Evolutionary conservation across 2,797 vertebrate genomes (phyloP).

Genomic region (Macrochelys suwanniensis): DNA sequence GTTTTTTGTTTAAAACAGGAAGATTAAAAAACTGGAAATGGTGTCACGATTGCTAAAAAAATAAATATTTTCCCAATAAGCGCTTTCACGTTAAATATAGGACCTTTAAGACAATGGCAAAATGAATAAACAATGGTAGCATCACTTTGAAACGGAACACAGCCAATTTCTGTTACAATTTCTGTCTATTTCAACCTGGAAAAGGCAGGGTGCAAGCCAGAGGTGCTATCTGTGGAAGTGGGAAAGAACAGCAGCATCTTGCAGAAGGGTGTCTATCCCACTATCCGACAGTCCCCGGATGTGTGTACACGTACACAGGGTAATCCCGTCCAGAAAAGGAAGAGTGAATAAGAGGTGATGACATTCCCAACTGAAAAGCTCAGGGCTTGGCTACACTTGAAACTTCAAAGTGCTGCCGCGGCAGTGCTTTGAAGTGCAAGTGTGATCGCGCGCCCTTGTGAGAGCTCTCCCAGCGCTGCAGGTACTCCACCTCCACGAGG

Average conservation of each 20-base stretch:
- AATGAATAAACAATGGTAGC: not conserved
- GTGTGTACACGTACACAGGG: not conserved
- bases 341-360: not conserved
- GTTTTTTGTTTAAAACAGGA: not conserved
- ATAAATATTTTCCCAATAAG: not conserved
- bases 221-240: not conserved
- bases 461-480: too few relatives aligned
- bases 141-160: not conserved
- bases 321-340: not conserved
- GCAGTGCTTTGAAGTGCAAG: too few relatives aligned
- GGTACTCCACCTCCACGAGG: too few relatives aligned
- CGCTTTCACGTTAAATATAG: not conserved
- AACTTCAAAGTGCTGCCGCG: too few relatives aligned
- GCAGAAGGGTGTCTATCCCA: not conserved
- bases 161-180: not conserved
- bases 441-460: too few relatives aligned
- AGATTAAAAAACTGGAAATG: not conserved
- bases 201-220: not conserved
- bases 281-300: not conserved
- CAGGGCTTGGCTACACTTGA: too few relatives aligned
- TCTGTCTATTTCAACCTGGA: not conserved
- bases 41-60: not conserved
- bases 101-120: not conserved
- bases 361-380: not conserved
- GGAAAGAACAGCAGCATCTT: not conserved